Conservation (phyloP, 2,888 invertebrate genomes). For the Caenorhabditis sp. region DNA sequence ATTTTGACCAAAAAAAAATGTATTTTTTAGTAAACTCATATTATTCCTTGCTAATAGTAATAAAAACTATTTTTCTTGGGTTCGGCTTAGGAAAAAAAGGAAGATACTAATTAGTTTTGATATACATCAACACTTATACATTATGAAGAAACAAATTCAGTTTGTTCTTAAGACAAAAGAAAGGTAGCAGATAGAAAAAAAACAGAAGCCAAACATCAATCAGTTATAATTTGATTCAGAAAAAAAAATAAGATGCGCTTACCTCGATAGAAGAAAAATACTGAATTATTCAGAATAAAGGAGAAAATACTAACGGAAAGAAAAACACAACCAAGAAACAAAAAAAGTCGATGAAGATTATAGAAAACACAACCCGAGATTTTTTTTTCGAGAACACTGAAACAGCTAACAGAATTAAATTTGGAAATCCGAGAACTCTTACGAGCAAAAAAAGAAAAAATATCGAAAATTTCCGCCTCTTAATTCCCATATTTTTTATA, state of each 20-base stretch:
- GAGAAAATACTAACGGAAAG: background rate
- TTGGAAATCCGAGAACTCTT: too few relatives aligned
- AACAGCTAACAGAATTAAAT: too few relatives aligned
- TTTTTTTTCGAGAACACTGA: too few relatives aligned
- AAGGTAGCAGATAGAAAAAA: background rate
- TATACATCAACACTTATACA: background rate
- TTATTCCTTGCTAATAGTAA: background rate
- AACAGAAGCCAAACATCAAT: background rate
- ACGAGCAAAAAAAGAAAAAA: too few relatives aligned
- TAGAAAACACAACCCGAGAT: too few relatives aligned
- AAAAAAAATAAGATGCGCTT: background rate
- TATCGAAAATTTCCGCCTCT: too few relatives aligned
- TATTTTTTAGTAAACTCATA: background rate
- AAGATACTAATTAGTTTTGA: background rate
- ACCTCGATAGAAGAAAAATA: background rate
- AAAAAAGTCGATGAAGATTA: background rate
- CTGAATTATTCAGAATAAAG: background rate
- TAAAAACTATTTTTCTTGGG: background rate
- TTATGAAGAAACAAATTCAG: background rate
- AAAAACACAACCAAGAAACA: background rate
- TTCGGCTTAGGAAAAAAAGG: background rate
- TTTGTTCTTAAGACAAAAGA: background rate
- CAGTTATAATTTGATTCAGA: background rate
- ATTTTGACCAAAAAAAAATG: background rate
- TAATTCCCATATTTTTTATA: too few relatives aligned